These are phyloP conservation scores for Setophaga coronata DNA, from an alignment of 2,113 vertebrate genomes.

Conservation along the genomic window DNA sequence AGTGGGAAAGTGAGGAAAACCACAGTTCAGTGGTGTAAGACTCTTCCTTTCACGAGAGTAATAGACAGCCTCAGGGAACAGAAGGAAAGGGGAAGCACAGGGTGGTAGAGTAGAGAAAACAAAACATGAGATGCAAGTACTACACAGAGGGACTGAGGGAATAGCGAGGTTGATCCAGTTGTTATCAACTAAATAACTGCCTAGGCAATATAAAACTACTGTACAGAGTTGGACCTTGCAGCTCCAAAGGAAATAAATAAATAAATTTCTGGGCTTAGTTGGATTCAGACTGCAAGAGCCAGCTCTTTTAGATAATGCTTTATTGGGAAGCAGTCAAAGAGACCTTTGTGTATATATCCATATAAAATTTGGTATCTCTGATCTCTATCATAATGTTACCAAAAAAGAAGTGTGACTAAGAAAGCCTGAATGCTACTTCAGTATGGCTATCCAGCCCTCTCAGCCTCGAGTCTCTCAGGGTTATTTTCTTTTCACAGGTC, in stretches of 20 bases:
- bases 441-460: neutral
- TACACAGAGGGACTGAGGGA: neutral
- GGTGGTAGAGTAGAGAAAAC: neutral
- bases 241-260: neutral
- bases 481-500: conserved; percentile 49
- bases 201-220: neutral
- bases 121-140: neutral
- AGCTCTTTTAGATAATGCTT: neutral
- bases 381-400: conserved; percentile 9
- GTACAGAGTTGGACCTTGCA: neutral
- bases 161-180: neutral
- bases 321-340: neutral
- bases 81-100: neutral
- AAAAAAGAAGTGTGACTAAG: conserved; percentile 46
- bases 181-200: neutral
- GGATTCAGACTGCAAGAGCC: neutral
- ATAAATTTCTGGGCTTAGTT: neutral
- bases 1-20: conserved; percentile 39
- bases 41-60: neutral
- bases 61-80: neutral
- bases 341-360: neutral
- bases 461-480: neutral
- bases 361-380: conserved; percentile 21
- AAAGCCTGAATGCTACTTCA: conserved; percentile 26
- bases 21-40: neutral